A percentile compares a stretch with the other conserved stretches of the same genome.
These are phyloP conservation scores for Dryadula phaetusa DNA, from an alignment of 2,888 invertebrate species.

Conservation along the genomic window DNA sequence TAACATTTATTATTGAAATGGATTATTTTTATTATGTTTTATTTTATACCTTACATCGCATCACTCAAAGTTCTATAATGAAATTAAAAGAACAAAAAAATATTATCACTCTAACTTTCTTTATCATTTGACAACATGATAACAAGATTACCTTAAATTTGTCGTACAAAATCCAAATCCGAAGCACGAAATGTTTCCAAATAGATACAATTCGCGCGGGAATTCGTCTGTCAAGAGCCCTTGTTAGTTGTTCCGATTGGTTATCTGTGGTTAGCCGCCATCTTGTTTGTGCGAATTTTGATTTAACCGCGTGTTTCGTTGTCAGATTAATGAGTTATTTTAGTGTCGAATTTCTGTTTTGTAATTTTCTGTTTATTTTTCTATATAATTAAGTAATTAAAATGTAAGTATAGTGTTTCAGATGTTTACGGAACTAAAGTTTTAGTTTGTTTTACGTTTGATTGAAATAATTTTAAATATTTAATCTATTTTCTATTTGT, in stretches of 20 bases:
- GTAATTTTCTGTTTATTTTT: background rate
- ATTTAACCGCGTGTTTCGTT: conserved; percentile 33
- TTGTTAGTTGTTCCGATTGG: conserved; percentile 43
- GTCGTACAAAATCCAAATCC: conserved; percentile 20
- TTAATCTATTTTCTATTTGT: too few species aligned
- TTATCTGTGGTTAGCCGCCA: conserved; percentile 40
- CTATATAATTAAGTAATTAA: background rate
- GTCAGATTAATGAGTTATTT: conserved; percentile 25
- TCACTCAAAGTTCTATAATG: background rate
- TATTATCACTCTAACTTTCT: background rate
- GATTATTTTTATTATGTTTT: too few species aligned
- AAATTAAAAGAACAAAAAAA: background rate
- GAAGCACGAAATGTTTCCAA: conserved; percentile 32
- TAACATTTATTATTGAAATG: background rate
- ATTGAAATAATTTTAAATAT: too few species aligned
- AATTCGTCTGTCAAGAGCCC: conserved; percentile 37
- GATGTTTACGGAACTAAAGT: too few species aligned
- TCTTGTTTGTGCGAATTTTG: conserved; percentile 40
- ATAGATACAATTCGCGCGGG: conserved; percentile 38
- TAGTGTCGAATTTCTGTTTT: conserved; percentile 3
- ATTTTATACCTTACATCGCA: background rate
- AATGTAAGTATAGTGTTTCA: background rate
- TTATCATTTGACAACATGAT: conserved; percentile 18
- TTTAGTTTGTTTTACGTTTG: too few species aligned
- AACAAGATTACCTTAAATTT: conserved; percentile 28